A percentile compares a stretch with the other conserved stretches of the same genome.
These are phyloP conservation scores for Molothrus aeneus DNA, from an alignment of 2,797 vertebrate species.

Conservation along the genomic window DNA sequence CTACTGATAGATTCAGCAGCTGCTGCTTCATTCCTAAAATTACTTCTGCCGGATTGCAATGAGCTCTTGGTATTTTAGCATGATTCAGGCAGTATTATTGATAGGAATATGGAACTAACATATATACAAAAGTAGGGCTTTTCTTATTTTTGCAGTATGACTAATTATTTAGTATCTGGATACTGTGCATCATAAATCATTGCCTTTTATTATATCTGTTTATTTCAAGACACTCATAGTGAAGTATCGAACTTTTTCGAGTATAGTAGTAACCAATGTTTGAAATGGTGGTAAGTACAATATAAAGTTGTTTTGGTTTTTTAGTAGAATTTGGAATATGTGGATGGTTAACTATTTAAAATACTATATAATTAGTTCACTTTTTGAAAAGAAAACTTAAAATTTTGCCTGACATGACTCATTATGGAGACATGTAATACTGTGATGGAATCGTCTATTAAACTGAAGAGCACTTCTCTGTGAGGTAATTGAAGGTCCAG, in stretches of 20 bases:
- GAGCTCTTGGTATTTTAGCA: not conserved
- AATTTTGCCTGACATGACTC: not conserved
- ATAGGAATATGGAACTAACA: not conserved
- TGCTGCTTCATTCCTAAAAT: conserved; percentile 44
- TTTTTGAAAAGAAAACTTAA: not conserved
- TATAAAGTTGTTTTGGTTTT: not conserved
- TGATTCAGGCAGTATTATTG: not conserved
- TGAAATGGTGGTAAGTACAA: not conserved
- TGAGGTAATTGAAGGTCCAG: not conserved
- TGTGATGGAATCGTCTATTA: not conserved
- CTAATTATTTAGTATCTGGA: not conserved
- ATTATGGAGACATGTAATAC: not conserved
- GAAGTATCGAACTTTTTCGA: not conserved
- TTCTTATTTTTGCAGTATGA: not conserved
- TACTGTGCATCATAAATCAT: not conserved
- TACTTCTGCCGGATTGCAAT: not conserved
- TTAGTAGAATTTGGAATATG: not conserved
- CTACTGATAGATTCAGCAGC: conserved; percentile 22
- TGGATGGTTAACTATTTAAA: not conserved
- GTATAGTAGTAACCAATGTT: not conserved
- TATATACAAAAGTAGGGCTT: not conserved
- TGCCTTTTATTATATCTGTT: not conserved
- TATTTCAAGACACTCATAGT: not conserved
- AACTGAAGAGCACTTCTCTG: not conserved
- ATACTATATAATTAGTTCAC: not conserved